phyloP scores from a whole-genome alignment of 2,888 invertebrate species.

The Ophonus ardosiacus region DNA sequence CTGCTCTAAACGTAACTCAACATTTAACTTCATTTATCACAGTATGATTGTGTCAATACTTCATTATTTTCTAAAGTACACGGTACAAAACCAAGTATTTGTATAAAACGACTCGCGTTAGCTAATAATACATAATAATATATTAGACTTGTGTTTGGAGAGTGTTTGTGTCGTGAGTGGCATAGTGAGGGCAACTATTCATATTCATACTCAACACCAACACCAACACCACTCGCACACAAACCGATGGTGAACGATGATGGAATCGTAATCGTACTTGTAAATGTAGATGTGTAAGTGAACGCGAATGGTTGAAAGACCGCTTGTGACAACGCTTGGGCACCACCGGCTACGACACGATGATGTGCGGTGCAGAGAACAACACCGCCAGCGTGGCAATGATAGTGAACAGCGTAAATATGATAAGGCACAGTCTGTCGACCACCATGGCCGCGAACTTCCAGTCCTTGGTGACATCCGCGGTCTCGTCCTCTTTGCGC shows the following conservation, averaged over 20 bases:
- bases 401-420: constrained; percentile 99
- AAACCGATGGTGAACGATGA: constrained; percentile 50
- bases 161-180: constrained; percentile 50
- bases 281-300: constrained; percentile 49
- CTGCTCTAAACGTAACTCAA: constrained; percentile 79
- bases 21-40: constrained; percentile 84
- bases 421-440: constrained; percentile 99
- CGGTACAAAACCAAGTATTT: constrained; percentile 73
- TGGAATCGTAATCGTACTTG: constrained; percentile 54
- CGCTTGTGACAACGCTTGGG: constrained; percentile 69
- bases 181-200: background rate
- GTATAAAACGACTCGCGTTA: constrained; percentile 72
- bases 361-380: constrained; percentile 97
- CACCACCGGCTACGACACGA: constrained; percentile 88
- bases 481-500: constrained; percentile 95
- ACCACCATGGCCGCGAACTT: constrained; percentile 99
- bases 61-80: constrained; percentile 72
- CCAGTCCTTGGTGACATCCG: constrained; percentile 98
- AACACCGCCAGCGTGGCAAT: constrained; percentile 98
- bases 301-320: constrained; percentile 61
- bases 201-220: background rate
- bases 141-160: constrained; percentile 59
- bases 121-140: constrained; percentile 62
- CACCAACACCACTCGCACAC: constrained; percentile 51
- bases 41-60: constrained; percentile 78